phyloP scores from a whole-genome alignment of 2,113 vertebrate species.

The Chascanopsetta lugubris region DNA sequence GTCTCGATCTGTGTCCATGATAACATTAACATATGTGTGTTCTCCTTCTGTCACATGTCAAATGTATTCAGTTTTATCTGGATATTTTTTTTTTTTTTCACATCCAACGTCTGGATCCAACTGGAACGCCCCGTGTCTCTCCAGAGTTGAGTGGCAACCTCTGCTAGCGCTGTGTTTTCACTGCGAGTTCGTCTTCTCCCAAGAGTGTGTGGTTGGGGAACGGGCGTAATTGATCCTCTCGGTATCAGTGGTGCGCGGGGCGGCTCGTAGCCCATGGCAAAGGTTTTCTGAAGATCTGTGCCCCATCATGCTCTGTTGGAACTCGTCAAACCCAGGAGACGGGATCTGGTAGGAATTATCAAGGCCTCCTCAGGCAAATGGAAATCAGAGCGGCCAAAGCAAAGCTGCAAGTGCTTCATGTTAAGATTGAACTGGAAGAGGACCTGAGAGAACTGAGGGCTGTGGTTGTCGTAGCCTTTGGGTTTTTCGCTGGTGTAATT shows the following conservation, averaged over 20 bases:
- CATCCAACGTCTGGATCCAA: conserved; percentile 33
- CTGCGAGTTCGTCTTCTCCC: conserved; percentile 71
- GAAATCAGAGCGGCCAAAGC: conserved; percentile 67
- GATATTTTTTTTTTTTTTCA: conserved; percentile 13
- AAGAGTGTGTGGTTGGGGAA: conserved; percentile 61
- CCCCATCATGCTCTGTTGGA: conserved; percentile 70
- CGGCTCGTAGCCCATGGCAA: conserved; percentile 68
- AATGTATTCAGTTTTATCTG: too few species aligned
- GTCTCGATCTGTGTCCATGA: too few species aligned
- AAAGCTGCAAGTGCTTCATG: conserved; percentile 56
- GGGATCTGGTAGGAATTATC: conserved; percentile 75
- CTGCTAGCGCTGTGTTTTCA: conserved; percentile 62
- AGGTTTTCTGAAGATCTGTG: conserved; percentile 62
- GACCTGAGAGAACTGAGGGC: conserved; percentile 16
- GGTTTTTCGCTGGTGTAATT: conserved; percentile 54
- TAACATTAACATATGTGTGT: too few species aligned
- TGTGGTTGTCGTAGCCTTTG: conserved; percentile 50
- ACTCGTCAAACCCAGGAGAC: conserved; percentile 70
- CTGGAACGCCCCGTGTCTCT: conserved; percentile 39
- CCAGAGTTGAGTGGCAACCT: conserved; percentile 62
- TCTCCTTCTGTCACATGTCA: too few species aligned
- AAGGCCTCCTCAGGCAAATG: conserved; percentile 67
- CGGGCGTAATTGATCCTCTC: conserved; percentile 70
- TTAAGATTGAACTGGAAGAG: conserved; percentile 50
- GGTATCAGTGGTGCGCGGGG: conserved; percentile 67